phyloP scores from a whole-genome alignment of 2,113 vertebrate species.

The Chloropsis cyanopogon region DNA sequence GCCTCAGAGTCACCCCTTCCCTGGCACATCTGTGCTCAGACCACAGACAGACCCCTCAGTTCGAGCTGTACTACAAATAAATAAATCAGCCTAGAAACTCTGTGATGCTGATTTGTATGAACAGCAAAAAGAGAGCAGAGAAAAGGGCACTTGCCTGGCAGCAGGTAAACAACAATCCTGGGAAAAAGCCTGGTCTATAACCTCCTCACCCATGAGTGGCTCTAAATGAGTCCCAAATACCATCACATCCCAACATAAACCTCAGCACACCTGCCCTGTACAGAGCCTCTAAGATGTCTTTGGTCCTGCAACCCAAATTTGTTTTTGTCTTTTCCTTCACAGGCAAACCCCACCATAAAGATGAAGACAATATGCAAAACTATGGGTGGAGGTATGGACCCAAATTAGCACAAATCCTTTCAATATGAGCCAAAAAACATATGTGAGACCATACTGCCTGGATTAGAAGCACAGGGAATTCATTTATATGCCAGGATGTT shows the following conservation, averaged over 20 bases:
- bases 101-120: not conserved
- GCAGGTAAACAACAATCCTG: not conserved
- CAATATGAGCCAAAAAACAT: constrained; percentile 11
- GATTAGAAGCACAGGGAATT: not conserved
- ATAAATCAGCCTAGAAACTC: not conserved
- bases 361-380: not conserved
- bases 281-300: not conserved
- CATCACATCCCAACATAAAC: not conserved
- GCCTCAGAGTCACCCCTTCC: not conserved
- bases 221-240: not conserved
- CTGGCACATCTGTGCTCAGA: not conserved
- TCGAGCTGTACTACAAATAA: not conserved
- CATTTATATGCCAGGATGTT: not conserved
- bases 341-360: not conserved
- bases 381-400: not conserved
- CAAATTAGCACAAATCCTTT: constrained; percentile 15
- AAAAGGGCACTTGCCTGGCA: not conserved
- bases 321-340: not conserved
- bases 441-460: constrained; percentile 13
- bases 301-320: not conserved
- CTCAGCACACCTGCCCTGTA: not conserved
- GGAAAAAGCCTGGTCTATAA: not conserved
- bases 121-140: not conserved
- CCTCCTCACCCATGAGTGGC: not conserved
- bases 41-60: not conserved